Evolutionary conservation across 2,113 vertebrate species (phyloP).

Genomic region (Engystomops pustulosus): DNA sequence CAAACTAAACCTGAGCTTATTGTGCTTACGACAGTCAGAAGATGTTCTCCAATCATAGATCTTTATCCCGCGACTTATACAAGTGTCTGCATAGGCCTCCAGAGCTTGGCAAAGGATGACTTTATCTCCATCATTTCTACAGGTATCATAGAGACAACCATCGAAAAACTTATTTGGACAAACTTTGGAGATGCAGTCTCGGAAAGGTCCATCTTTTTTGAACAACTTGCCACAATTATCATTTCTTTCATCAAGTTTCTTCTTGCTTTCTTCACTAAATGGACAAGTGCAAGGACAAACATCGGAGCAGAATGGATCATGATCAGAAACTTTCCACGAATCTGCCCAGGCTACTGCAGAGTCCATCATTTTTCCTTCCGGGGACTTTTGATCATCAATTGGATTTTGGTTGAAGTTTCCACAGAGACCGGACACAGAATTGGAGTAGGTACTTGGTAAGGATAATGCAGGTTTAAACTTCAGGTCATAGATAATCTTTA

Average conservation of each 20-base stretch:
- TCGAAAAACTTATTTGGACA: conserved; percentile 69
- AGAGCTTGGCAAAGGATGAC: conserved; percentile 73
- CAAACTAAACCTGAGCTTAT: no score
- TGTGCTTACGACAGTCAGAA: conserved; percentile 28
- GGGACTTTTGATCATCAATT: background rate
- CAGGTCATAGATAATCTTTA: conserved; percentile 63
- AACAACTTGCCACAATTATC: background rate
- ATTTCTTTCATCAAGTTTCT: background rate
- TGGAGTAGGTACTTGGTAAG: conserved; percentile 62
- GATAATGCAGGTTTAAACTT: conserved; percentile 57
- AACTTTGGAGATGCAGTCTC: conserved; percentile 64
- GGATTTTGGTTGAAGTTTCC: conserved; percentile 71
- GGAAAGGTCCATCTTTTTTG: conserved; percentile 54
- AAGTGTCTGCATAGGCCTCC: conserved; percentile 67
- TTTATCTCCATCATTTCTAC: conserved; percentile 70
- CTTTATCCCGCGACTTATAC: conserved; percentile 55
- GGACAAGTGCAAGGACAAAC: background rate
- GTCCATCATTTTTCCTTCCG: fast-evolving
- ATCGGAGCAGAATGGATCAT: conserved; percentile 10
- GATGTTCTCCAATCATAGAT: conserved; percentile 42
- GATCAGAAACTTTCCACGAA: background rate
- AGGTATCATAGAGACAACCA: conserved; percentile 73
- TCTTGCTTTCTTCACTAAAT: background rate
- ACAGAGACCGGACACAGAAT: conserved; percentile 68
- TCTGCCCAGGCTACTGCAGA: conserved; percentile 5